Base-by-base conservation (phyloP, 2,888 invertebrate species). In the Netelia virgata region DNA sequence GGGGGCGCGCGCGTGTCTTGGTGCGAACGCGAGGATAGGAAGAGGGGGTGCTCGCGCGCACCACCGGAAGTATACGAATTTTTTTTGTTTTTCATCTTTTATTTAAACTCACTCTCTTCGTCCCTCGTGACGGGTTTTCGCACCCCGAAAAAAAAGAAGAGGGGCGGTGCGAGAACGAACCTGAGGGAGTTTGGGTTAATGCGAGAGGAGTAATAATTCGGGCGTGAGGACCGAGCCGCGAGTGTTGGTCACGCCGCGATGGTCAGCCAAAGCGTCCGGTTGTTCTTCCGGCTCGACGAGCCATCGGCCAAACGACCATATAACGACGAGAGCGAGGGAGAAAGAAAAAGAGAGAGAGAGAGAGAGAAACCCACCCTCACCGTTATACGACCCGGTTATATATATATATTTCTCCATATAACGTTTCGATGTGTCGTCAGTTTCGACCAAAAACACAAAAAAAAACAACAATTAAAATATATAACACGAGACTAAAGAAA, bases 191-290 rank as follows among this genome's bases (percentile, higher is more conserved):
- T 28, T 83, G 72, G 68, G 68, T 80, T 81, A 81, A 84, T 84
- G 81, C 77, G 63, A 23, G 76, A 73, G 63, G 73, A 74, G 69
- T 63, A 84, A 81, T 81, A 84, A 84, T 77, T 84, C 77, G 77
- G 63, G 84, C 84, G 81, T 81, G 77, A 84, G 81, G 72, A 83
- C 72, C 47, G 47, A 18, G 69, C 69, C 76, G 28, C 28, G 76
- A 76, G 69, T 78, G 77, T 77, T 79, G 84, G 79, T 82, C 77
- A 70, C 69, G 87, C 80, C 85, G 69, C 70, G 80, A 91, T 90
- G 69, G 75, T 79, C 83, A 74, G 69, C 74, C 69, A 47, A 75
- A 81, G 84, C 76, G 50, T 70, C 63, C 79, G 80, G 76, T 80
- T 84, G 84, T 80, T 77, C 84, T 84, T 84, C 84, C 76, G 73